These are phyloP conservation scores for Seira sanloemensis DNA, from an alignment of 2,888 invertebrate genomes.

Conservation along the genomic window DNA sequence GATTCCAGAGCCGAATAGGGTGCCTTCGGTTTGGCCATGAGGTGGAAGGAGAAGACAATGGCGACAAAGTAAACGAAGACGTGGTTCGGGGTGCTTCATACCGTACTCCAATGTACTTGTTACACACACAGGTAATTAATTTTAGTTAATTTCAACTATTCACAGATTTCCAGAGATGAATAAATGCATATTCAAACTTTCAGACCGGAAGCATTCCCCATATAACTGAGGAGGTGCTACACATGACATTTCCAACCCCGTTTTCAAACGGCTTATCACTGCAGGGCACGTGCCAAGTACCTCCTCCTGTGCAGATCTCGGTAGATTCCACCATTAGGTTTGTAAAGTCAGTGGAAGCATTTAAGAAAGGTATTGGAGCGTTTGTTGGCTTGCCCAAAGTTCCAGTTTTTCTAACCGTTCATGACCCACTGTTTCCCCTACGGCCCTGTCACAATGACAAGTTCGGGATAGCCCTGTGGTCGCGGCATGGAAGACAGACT, in stretches of 20 bases:
- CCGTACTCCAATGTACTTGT: constrained; percentile 67
- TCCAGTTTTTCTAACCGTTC: constrained; percentile 79
- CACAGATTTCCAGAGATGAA: no score
- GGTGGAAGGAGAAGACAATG: background rate
- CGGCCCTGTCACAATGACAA: constrained; percentile 85
- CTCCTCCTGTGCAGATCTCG: constrained; percentile 83
- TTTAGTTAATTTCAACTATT: no score
- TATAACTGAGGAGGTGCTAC: constrained; percentile 85
- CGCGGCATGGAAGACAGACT: constrained; percentile 84
- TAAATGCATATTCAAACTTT: constrained; percentile 39
- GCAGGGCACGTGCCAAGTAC: background rate
- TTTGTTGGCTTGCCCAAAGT: constrained; percentile 82
- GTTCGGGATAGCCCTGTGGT: constrained; percentile 85
- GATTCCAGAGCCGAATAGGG: constrained; percentile 3
- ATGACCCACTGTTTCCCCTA: constrained; percentile 83
- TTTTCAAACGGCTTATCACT: no score
- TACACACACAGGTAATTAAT: constrained; percentile 68
- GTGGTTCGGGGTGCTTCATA: background rate
- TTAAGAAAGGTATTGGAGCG: constrained; percentile 81
- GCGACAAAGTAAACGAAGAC: background rate
- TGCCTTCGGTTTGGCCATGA: background rate
- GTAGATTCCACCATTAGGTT: constrained; percentile 83
- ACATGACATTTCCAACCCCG: constrained; percentile 78
- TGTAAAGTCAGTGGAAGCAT: constrained; percentile 81
- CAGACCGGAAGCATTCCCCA: constrained; percentile 90